Percentiles rank a stretch among this genome's conserved stretches.
Evolutionary conservation across 2,797 vertebrate species (phyloP).

Genomic region (Bryconaethiops microstoma): DNA sequence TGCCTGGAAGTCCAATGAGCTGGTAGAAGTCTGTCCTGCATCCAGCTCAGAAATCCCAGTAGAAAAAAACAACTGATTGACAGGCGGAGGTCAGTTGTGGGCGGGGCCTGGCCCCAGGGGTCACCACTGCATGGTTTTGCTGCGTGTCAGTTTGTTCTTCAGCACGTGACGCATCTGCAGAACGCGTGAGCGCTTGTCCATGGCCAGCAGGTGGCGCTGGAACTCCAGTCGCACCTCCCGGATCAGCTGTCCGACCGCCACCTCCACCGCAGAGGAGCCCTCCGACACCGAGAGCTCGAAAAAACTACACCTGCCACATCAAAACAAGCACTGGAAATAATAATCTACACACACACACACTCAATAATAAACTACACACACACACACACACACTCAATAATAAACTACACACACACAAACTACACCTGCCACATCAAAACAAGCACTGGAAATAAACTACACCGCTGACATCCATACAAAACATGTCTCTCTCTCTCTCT

Average conservation of each 20-base stretch:
- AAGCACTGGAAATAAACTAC: not conserved
- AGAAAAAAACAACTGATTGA: not conserved
- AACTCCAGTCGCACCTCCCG: slow-evolving; percentile 73
- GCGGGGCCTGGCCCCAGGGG: not conserved
- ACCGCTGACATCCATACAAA: not conserved
- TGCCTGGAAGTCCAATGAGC: not conserved
- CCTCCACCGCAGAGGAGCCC: slow-evolving; percentile 66
- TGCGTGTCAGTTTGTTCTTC: slow-evolving; percentile 75
- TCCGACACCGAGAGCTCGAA: slow-evolving; percentile 79
- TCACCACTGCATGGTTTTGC: slow-evolving; percentile 83
- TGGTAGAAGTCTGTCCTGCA: not conserved
- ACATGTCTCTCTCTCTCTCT: no score
- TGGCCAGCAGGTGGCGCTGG: slow-evolving; percentile 67
- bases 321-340: not conserved
- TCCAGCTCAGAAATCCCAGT: not conserved
- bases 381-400: not conserved
- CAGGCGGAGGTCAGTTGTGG: not conserved
- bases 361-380: not conserved
- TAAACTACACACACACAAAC: slow-evolving; percentile 51
- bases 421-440: slow-evolving; percentile 62
- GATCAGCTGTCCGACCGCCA: slow-evolving; percentile 70
- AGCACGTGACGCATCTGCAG: slow-evolving; percentile 75
- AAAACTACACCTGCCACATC: slow-evolving; percentile 69
- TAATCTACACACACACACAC: not conserved
- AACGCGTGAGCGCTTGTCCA: slow-evolving; percentile 76